Base-by-base conservation (phyloP, 2,888 invertebrate species). In the Andrena camellia region DNA sequence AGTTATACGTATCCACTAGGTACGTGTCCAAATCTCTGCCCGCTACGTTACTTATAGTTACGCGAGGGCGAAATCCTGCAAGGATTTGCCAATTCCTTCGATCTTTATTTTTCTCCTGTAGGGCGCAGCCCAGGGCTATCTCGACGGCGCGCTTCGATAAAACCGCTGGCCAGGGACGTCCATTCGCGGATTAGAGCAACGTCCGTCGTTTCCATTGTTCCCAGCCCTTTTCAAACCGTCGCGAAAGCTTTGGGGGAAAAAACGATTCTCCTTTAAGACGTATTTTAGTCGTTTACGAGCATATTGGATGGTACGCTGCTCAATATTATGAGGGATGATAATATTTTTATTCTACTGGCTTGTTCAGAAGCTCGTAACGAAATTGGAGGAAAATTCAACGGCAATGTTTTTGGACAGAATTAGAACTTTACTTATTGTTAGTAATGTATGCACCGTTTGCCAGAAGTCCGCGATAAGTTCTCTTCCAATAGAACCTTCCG, bases 41-140 rank as follows among this genome's bases (percentile, higher is more conserved):
- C 75, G 86, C 79, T 67, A 72, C 89, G 84, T 90, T 90, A 89
- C 85, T 90, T 87, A 89, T 71, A 68, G 84, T 90, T 87, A 86
- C 78, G 42, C 5, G 59, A 67, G 66, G 68, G 84, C 83, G 85
- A 86, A 84, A 87, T 84, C 85, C 78, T 63, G 81, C 72, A 83
- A 87, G 81, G 85, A 87, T 86, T 84, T 78, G 78, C 77, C 80
- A 79, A 84, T 88, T 87, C 78, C 69, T 13, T 81, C 85, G 85
- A 84, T 84, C 85, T 87, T 42, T 86, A 84, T 84, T 86, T 87
- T 78, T 89, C 85, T 85, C 73, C 75, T 60, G 70, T 76, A 83
- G 35, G 29, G 59, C 50, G 23, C 20, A 48, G 42, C 35, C 10
- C 70, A n/a, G 5, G 20, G 48, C 66, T 70, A 75, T 63, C 75